Base-by-base conservation (phyloP, 1,140 invertebrate species). In the Meloidogyne hapla region DNA sequence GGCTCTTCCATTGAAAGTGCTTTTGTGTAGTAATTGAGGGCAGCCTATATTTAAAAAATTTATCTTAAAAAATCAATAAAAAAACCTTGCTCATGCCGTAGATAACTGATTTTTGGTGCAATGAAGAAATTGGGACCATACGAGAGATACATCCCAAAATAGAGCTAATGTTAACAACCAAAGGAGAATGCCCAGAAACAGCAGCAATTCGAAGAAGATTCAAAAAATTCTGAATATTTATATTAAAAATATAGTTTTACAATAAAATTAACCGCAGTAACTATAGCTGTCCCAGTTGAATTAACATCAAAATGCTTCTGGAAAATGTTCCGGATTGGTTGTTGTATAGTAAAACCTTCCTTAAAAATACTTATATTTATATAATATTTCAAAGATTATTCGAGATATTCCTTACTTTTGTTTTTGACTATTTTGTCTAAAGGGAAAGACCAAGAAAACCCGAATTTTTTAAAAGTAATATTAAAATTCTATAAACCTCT, bases 251-350 rank as follows among this genome's bases (percentile, higher is more conserved):
- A 56, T 56, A n/a, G 2, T 2, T n/a, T 26, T 2, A 10, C 2
- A 28, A 42, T 21, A 74, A 68, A 40, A 77, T 63, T 15, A 78
- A 79, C 79, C 12, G 72, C 56, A 12, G 77, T 80, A 9, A 56
- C 61, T 12, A 79, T 48, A 15, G 67, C 79, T 15, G 65, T 62
- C 5, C 71, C 68, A 65, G 69, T 69, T 2, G 63, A n/a, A 42
- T 80, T 80, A n/a, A 80, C 73, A 40, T 80, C 78, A 62, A 80
- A 80, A 75, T 75, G 70, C 4, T 48, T 9, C 25, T 56, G 28
- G 40, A 75, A 80, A 25, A 40, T 33, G 18, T 56, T n/a, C 12
- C 79, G 65, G 33, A 67, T 40, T 13, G 78, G 77, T n/a, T 81
- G 45, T 9, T 76, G 61, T 3, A 80, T 38, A 61, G 38, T 33